Base-by-base conservation (phyloP, 2,888 invertebrate genomes). In the Pomacea canaliculata region DNA sequence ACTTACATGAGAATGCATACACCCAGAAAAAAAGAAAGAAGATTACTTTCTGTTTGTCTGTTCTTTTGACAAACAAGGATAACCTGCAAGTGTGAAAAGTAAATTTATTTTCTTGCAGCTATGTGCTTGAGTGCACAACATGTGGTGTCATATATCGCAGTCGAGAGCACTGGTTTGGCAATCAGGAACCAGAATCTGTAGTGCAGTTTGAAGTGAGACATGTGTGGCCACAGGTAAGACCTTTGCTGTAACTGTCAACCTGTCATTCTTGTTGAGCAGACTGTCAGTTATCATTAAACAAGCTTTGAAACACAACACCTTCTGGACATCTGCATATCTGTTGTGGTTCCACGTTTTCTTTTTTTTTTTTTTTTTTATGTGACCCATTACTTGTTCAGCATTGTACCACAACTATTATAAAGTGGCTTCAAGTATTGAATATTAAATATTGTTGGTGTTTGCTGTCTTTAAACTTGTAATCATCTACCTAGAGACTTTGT, bases 151-250 rank as follows among this genome's bases (percentile, higher is more conserved):
- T 95, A 79, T 94, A 93, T 87, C 92, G 94, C 67, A 94, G 94
- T 84, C 92, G 95, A 48, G 94, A 95, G 87, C 94, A 94, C 89
- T 96, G 95, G 96, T 95, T 94, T 88, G 95, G 95, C 9, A 95
- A 96, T 86, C 93, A 94, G 83, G 93, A 93, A 79, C 94, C 95
- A 0, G 95, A 94, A 63, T 91, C 92, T 51, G 94, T 94, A 18
- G 94, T 95, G 19, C 91, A 93, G 77, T 92, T 93, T 10, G 94
- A 94, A 90, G 93, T 94, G 70, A 92, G 93, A 23, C 95, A 95
- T 87, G 93, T 95, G 27, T 95, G 95, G 95, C 92, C 91, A 71
- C 90, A 91, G 88, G 92, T 92, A 87, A 83, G 86, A 84, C 51
- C 59, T 27, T 70, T 18, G 18, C 62, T 18, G 19, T n/a, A 65